Conservation (phyloP, 2,113 vertebrate genomes). For the Aegotheles bennettii region DNA sequence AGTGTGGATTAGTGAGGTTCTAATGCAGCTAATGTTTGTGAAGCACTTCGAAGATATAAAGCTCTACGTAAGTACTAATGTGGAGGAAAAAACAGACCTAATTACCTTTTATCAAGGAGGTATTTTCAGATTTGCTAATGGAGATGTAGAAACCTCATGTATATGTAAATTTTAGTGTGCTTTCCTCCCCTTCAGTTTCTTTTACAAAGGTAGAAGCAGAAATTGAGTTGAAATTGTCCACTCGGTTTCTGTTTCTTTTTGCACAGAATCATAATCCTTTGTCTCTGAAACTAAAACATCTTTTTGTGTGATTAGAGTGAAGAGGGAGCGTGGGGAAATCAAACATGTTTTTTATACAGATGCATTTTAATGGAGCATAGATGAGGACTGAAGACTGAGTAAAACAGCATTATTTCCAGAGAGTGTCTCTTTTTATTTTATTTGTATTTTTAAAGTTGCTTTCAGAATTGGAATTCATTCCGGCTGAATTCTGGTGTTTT, state of each 20-base stretch:
- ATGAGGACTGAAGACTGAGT: background rate
- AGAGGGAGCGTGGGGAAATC: background rate
- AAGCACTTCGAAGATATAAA: background rate
- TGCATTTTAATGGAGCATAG: background rate
- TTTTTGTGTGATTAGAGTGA: background rate
- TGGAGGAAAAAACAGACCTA: background rate
- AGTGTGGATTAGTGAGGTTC: background rate
- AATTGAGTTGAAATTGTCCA: background rate
- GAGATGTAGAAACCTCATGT: background rate
- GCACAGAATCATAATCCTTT: background rate
- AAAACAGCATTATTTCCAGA: background rate
- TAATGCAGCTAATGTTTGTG: background rate
- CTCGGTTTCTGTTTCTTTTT: background rate
- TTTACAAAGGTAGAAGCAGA: background rate
- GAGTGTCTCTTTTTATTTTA: background rate
- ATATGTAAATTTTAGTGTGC: background rate
- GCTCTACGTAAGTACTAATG: background rate
- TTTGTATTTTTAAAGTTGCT: background rate
- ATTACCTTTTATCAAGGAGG: background rate
- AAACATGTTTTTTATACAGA: background rate
- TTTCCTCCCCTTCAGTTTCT: background rate
- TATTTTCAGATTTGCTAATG: conserved; percentile 18
- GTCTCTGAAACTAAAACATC: background rate
- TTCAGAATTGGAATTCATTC: background rate
- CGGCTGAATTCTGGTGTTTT: background rate